Evolutionary conservation across 92 coral and sea anemone species (phyloP).

Genomic region (Porites evermanni): DNA sequence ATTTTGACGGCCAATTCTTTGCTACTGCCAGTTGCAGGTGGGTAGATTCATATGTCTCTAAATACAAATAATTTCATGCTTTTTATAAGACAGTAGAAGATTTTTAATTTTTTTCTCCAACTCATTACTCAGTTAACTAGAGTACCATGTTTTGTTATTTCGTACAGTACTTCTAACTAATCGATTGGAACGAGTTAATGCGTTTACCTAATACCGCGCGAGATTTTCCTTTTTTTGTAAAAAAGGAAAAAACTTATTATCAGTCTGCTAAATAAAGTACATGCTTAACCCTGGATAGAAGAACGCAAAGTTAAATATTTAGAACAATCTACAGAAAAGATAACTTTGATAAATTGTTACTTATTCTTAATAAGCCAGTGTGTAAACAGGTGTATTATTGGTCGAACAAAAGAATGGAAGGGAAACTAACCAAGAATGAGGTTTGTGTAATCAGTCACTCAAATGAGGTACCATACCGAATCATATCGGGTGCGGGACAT

Average conservation of each 20-base stretch:
- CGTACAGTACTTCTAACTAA: too few relatives aligned
- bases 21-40: conserved; percentile 38
- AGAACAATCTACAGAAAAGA: neutral
- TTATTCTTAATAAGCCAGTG: neutral
- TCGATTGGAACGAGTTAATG: neutral
- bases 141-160: too few relatives aligned
- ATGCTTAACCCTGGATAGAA: neutral
- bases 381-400: neutral
- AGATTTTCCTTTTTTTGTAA: neutral
- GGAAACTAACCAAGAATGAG: neutral
- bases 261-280: neutral
- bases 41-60: neutral
- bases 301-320: neutral
- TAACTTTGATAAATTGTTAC: neutral
- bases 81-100: neutral
- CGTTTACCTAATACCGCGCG: neutral
- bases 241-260: neutral
- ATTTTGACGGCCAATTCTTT: conserved; percentile 10
- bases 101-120: neutral
- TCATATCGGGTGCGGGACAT: too few relatives aligned
- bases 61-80: neutral
- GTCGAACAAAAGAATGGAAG: neutral
- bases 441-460: neutral
- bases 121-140: neutral
- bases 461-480: neutral